These are phyloP conservation scores for Gymnosoma rotundatum DNA, from an alignment of 2,888 invertebrate species.

Conservation along the genomic window DNA sequence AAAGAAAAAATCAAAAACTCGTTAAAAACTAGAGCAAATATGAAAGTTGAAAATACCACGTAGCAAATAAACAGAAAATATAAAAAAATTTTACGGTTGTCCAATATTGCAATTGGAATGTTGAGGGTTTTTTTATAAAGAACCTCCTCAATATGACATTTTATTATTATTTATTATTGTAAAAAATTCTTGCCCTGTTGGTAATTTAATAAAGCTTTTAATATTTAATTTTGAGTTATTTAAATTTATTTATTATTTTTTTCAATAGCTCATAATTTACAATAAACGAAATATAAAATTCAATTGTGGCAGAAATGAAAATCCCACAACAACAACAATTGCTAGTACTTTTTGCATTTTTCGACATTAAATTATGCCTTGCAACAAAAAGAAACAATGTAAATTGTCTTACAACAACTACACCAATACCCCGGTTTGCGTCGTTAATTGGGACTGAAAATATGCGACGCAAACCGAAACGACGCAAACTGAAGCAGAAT, in stretches of 20 bases:
- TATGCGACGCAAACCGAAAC: no score
- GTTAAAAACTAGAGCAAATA: constrained; percentile 65
- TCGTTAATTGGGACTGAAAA: no score
- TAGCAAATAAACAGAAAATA: constrained; percentile 17
- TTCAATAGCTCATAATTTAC: constrained; percentile 30
- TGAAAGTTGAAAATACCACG: constrained; percentile 61
- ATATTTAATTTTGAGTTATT: background rate
- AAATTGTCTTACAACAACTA: constrained; percentile 15
- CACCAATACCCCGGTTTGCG: no score
- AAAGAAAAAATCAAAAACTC: constrained; percentile 36
- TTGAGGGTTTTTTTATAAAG: constrained; percentile 11
- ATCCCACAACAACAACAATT: constrained; percentile 35
- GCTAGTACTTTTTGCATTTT: constrained; percentile 42
- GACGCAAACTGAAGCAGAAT: no score
- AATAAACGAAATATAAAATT: constrained; percentile 15
- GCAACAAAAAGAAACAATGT: constrained; percentile 32
- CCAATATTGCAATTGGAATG: constrained; percentile 33
- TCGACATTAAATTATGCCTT: constrained; percentile 31
- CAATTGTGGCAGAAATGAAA: background rate
- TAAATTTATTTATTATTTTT: background rate
- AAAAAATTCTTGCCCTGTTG: no score
- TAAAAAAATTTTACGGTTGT: background rate
- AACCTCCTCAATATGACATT: constrained; percentile 17
- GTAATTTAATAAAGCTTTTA: background rate
- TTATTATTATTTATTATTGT: background rate